Evolutionary conservation across 2,113 vertebrate species (phyloP).

Genomic region (western clawed frog (Xenopus tropicalis)): UCB_Xtro_10.0 CM004450.2:3156501-3157000

Average conservation of each 20-base stretch:
- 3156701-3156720: slow-evolving; percentile 94
- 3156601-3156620: slow-evolving; percentile 82
- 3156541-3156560: no score
- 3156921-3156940: slow-evolving; percentile 85
- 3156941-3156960: slow-evolving; percentile 86
- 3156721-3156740: slow-evolving; percentile 78
- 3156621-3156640: slow-evolving; percentile 73
- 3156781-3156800: no score
- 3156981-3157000: slow-evolving; percentile 79
- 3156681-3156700: slow-evolving; percentile 76
- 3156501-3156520: no score
- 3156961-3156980: slow-evolving; percentile 80
- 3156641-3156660: slow-evolving; percentile 79
- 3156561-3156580: no score
- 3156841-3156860: no score
- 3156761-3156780: background rate
- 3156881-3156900: no score
- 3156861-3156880: no score
- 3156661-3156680: slow-evolving; percentile 77
- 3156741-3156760: slow-evolving; percentile 64
- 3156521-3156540: no score
- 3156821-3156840: no score
- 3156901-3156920: slow-evolving; percentile 61
- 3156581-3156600: no score
- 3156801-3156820: no score